A percentile compares a stretch with the other conserved stretches of the same genome.
phyloP scores from a whole-genome alignment of 2,113 vertebrate genomes.

The Grammomys surdaster region DNA sequence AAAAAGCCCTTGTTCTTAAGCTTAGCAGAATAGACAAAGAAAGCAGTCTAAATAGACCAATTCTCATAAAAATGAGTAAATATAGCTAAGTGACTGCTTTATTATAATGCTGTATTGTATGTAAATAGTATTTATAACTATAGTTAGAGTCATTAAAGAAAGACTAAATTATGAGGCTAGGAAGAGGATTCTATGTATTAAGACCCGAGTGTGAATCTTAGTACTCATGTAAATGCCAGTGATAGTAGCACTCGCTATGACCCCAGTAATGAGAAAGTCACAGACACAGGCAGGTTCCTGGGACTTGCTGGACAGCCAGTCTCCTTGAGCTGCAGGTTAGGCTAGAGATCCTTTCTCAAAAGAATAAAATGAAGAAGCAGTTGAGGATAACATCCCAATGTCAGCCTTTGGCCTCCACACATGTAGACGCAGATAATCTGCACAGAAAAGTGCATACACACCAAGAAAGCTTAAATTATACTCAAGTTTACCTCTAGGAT shows the following conservation, averaged over 20 bases:
- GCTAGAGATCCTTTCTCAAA: background rate
- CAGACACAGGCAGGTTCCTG: background rate
- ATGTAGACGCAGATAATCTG: background rate
- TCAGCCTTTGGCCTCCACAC: background rate
- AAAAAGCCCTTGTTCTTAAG: slow-evolving; percentile 57
- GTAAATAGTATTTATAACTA: background rate
- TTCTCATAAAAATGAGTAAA: slow-evolving; percentile 28
- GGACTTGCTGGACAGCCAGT: background rate
- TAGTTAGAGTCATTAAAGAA: slow-evolving; percentile 13
- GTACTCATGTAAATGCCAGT: background rate
- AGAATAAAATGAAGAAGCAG: background rate
- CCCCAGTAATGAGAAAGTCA: background rate
- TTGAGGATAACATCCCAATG: background rate
- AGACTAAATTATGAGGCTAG: slow-evolving; percentile 9
- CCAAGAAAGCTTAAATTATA: background rate
- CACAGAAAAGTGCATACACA: background rate
- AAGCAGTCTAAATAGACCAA: slow-evolving; percentile 15
- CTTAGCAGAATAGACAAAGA: background rate
- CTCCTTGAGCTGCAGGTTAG: background rate
- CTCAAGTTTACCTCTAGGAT: background rate
- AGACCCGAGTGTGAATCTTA: background rate
- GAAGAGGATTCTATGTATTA: too few relatives aligned
- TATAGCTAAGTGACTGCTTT: background rate
- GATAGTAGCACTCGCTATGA: background rate
- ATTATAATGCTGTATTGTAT: slow-evolving; percentile 27